Conservation (phyloP, 2,113 vertebrate species). For the Mugil cephalus region DNA sequence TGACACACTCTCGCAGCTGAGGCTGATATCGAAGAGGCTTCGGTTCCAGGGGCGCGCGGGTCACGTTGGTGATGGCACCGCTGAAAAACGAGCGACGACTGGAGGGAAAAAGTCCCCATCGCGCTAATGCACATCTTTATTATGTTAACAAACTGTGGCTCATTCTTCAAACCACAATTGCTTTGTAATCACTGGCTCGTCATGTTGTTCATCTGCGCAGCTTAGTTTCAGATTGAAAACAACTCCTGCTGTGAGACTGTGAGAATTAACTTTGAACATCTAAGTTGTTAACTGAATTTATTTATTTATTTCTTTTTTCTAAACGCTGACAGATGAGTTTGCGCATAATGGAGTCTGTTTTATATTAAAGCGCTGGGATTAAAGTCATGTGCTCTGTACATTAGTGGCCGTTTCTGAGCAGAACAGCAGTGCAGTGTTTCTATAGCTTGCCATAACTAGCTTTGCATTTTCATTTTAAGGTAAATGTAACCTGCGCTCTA, state of each 20-base stretch:
- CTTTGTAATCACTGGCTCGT: constrained; percentile 22
- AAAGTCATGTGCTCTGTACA: not conserved
- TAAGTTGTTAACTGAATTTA: not conserved
- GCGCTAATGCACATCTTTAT: constrained; percentile 51
- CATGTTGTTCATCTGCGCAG: constrained; percentile 9
- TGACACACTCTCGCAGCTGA: constrained; percentile 58
- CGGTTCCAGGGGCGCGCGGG: constrained; percentile 55
- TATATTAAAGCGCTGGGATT: not conserved
- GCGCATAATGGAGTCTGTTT: not conserved
- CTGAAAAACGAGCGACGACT: constrained; percentile 42
- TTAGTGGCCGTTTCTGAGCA: not conserved
- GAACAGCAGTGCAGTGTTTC: not conserved
- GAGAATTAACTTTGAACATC: not conserved
- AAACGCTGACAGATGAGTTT: not conserved
- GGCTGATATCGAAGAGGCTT: constrained; percentile 58
- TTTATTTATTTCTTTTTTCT: too few relatives aligned
- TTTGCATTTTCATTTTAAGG: not conserved
- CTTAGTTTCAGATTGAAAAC: constrained; percentile 10
- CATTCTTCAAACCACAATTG: constrained; percentile 16
- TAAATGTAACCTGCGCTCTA: constrained; percentile 18
- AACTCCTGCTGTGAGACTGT: constrained; percentile 6
- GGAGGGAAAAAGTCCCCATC: constrained; percentile 39
- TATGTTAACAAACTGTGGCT: constrained; percentile 27
- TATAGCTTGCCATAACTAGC: not conserved
- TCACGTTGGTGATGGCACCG: constrained; percentile 67